Base-by-base conservation (phyloP, 2,888 invertebrate genomes). In the Entomobrya multifasciata region DNA sequence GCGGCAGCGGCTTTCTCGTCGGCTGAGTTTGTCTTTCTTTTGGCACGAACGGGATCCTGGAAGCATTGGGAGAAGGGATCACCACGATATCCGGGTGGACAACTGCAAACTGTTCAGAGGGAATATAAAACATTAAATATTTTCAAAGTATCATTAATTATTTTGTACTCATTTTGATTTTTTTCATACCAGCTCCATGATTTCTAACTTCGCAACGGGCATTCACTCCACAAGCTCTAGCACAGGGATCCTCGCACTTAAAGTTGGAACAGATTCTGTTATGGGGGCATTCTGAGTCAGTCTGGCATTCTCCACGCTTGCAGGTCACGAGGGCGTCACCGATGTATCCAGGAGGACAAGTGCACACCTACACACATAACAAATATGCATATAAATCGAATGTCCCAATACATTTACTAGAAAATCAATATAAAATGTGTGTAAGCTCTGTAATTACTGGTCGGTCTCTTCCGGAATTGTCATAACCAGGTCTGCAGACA, bases 401-500 rank as follows among this genome's bases (percentile, higher is more conserved):
- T 36, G 8, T 36, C n/a, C n/a, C n/a, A n/a, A n/a, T n/a, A n/a
- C n/a, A n/a, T n/a, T n/a, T n/a, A n/a, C n/a, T n/a, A n/a, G n/a
- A n/a, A n/a, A n/a, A n/a, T n/a, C n/a, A n/a, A n/a, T n/a, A n/a
- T n/a, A n/a, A n/a, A n/a, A n/a, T n/a, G n/a, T n/a, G 36, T 36
- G 36, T 44, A 15, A n/a, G n/a, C n/a, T 36, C 15, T 77, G 41
- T 44, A 67, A 36, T 36, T 17, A 80, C 78, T 0, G 78, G 70
- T 57, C 97, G 94, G 91, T 97, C 96, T 80, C 95, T 95, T 60
- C 96, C 96, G 6, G 95, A 95, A 87, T 95, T 95, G 92, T 97
- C 97, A 92, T 96, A 95, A 2, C 97, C 97, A 0, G 97, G 96
- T 20, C 95, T 95, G 92, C 97, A 97, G 87, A 95, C 94, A 1